Evolutionary conservation across 2,888 invertebrate genomes (phyloP), one percentile per base, ranked within the genome.

Genomic region (Rutpela maculata): DNA sequence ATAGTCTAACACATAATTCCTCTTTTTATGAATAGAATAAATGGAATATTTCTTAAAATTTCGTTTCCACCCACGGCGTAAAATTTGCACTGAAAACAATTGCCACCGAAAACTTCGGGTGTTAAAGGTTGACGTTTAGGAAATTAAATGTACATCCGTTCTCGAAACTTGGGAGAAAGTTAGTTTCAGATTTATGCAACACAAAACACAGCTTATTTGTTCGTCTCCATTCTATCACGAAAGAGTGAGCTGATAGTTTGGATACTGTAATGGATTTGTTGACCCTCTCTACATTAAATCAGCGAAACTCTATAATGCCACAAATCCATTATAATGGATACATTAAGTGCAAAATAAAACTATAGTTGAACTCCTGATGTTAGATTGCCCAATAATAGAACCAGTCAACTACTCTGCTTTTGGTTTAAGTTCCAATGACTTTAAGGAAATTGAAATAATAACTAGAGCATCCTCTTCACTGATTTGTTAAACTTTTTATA

Each of bases 71-170:
- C 50, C 6, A 6, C 50, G 6, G n/a, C 12, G 17, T 50, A 50
- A 50, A 50, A n/a, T 50, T 50, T 2, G 0, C 12, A 50, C n/a
- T 50, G 7, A 6, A 50, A 50, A 50, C n/a, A 50, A 50, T 50
- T 50, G 50, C n/a, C 50, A 17, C 15, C 50, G 50, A 50, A n/a
- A 50, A 50, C 50, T 50, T 50, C n/a, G 50, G 50, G n/a, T n/a
- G 50, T 6, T 50, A 43, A 43, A 50, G 50, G 50, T 50, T 50
- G 50, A 17, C 50, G 50, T 1, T 50, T 50, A 50, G 50, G 50
- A 50, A 50, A 50, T 50, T 50, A 50, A 15, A 50, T 50, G 50
- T 50, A n/a, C n/a, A n/a, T 50, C 50, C 50, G 50, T n/a, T 50
- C 50, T 50, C 50, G 50, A 15, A 50, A 50, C 50, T 50, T n/a